A percentile compares a stretch with the other conserved stretches of the same genome.
Conservation (phyloP, 2,113 vertebrate genomes). For the Psittacula cyanocephala region DNA sequence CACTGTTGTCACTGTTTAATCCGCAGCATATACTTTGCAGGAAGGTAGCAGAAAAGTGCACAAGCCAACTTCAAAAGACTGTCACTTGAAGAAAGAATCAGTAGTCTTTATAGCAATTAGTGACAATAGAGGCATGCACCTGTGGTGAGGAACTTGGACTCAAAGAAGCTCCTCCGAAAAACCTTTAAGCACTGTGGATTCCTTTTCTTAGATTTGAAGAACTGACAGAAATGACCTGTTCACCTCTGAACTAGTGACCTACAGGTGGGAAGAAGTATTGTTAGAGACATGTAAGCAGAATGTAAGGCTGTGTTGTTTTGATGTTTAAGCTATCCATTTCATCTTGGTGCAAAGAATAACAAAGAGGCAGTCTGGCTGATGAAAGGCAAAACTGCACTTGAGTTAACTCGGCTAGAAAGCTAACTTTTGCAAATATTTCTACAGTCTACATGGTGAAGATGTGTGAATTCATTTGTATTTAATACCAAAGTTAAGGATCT, state of each 20-base stretch:
- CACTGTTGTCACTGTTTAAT: slow-evolving; percentile 68
- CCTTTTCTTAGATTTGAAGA: slow-evolving; percentile 67
- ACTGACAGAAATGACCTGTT: slow-evolving; percentile 74
- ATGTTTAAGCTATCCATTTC: slow-evolving; percentile 81
- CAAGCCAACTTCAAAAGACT: slow-evolving; percentile 56
- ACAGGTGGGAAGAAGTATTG: slow-evolving; percentile 90
- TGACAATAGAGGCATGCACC: slow-evolving; percentile 84
- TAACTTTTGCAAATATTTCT: slow-evolving; percentile 32
- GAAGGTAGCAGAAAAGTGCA: slow-evolving; percentile 29
- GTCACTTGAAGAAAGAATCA: neutral
- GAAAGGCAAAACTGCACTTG: slow-evolving; percentile 51
- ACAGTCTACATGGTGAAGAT: neutral
- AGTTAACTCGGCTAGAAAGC: slow-evolving; percentile 22
- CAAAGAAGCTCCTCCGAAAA: slow-evolving; percentile 71
- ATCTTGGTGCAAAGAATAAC: slow-evolving; percentile 73
- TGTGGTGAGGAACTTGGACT: slow-evolving; percentile 76
- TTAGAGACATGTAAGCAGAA: slow-evolving; percentile 80
- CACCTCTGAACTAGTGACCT: slow-evolving; percentile 83
- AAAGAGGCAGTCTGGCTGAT: slow-evolving; percentile 59
- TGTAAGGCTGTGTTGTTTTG: slow-evolving; percentile 75
- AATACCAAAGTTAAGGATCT: neutral
- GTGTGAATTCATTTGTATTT: neutral
- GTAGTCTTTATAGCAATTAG: slow-evolving; percentile 40
- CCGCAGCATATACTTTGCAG: neutral
- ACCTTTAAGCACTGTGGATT: slow-evolving; percentile 53